Evolutionary conservation across 2,888 invertebrate genomes (phyloP).

Genomic region (Melinaea menophilus): DNA sequence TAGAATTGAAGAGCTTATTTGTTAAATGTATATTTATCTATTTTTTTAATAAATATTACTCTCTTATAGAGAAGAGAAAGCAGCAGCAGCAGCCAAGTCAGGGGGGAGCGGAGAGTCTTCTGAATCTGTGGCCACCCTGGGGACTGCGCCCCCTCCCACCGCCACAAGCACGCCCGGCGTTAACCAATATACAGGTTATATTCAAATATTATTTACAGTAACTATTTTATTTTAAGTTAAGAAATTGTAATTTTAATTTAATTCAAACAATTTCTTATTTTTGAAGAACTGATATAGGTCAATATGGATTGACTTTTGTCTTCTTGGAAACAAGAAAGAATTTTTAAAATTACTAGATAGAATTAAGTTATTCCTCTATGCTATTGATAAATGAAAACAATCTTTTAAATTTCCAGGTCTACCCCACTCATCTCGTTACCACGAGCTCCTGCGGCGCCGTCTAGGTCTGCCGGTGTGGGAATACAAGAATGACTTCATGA

Average conservation of each 20-base stretch:
- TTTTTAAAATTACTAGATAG: too few species aligned
- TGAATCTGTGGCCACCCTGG: slow-evolving; percentile 44
- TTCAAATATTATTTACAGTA: neutral
- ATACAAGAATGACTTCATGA: slow-evolving; percentile 97
- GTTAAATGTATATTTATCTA: neutral
- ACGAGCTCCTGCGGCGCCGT: slow-evolving; percentile 92
- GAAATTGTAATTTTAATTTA: neutral
- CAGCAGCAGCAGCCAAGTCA: slow-evolving; percentile 62
- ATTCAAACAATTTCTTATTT: too few species aligned
- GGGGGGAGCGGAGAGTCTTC: slow-evolving; percentile 53
- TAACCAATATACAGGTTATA: slow-evolving; percentile 84
- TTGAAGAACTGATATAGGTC: too few species aligned
- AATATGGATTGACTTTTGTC: too few species aligned
- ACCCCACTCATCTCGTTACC: slow-evolving; percentile 92
- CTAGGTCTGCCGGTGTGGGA: slow-evolving; percentile 98
- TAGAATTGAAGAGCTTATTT: too few species aligned
- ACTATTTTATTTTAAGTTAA: neutral
- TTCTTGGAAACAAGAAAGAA: too few species aligned
- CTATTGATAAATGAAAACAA: too few species aligned
- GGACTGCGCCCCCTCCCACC: slow-evolving; percentile 49
- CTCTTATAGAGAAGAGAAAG: slow-evolving; percentile 77
- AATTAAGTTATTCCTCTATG: too few species aligned
- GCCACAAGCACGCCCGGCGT: slow-evolving; percentile 74
- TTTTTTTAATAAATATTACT: slow-evolving; percentile 21
- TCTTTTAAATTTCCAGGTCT: slow-evolving; percentile 66